Conservation (phyloP, 2,113 vertebrate genomes). For the Amia ocellicauda region DNA sequence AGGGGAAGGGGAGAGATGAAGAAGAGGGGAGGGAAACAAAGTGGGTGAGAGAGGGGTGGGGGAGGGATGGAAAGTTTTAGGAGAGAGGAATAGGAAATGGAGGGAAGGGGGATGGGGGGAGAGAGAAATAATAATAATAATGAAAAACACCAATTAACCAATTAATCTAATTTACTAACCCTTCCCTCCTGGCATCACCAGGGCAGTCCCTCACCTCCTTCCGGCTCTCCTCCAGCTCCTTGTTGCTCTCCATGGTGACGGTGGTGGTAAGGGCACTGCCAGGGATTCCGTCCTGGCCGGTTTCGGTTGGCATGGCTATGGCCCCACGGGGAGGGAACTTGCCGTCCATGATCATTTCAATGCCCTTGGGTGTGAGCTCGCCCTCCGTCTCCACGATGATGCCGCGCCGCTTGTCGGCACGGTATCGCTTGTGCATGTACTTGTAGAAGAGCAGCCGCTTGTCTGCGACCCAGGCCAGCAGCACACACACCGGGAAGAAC, state of each 20-base stretch:
- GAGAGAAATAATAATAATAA: neutral
- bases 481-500: slow-evolving; percentile 89
- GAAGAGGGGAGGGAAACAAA: neutral
- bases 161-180: too few relatives aligned
- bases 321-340: slow-evolving; percentile 60
- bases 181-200: neutral
- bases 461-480: slow-evolving; percentile 92
- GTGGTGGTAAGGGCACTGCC: slow-evolving; percentile 57
- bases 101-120: neutral
- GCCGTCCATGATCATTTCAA: slow-evolving; percentile 74
- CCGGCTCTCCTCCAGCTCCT: slow-evolving; percentile 86
- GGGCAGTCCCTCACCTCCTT: slow-evolving; percentile 67
- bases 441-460: slow-evolving; percentile 96
- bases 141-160: neutral
- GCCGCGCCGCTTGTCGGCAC: slow-evolving; percentile 85
- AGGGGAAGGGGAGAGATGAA: neutral
- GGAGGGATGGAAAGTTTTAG: neutral
- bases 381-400: slow-evolving; percentile 91
- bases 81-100: neutral
- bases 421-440: slow-evolving; percentile 92
- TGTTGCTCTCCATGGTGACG: slow-evolving; percentile 70
- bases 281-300: slow-evolving; percentile 39
- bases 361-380: slow-evolving; percentile 74
- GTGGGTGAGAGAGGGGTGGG: neutral
- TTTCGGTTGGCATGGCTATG: slow-evolving; percentile 48